These are phyloP conservation scores for Smithornis capensis DNA, from an alignment of 2,113 vertebrate species.

Conservation along the genomic window DNA sequence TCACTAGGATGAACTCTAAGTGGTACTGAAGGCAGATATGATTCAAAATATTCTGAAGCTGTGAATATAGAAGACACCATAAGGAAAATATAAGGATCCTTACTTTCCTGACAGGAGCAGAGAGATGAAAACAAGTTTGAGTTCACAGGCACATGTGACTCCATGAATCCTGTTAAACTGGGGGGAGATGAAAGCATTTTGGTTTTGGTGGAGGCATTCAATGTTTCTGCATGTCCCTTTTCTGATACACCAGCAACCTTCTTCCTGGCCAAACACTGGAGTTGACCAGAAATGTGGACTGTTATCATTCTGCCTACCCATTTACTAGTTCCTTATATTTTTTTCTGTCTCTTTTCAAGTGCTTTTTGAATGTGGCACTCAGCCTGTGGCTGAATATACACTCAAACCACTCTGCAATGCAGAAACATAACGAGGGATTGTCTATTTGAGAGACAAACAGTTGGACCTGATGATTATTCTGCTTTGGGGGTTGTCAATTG, in stretches of 20 bases:
- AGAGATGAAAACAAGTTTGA: slow-evolving; percentile 6
- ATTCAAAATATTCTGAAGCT: slow-evolving; percentile 36
- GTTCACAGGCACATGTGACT: background rate
- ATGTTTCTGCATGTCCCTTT: background rate
- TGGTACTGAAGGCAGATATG: background rate
- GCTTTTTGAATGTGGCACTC: slow-evolving; percentile 32
- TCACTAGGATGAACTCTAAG: slow-evolving; percentile 77
- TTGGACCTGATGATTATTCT: slow-evolving; percentile 13
- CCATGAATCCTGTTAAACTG: background rate
- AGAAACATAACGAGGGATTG: slow-evolving; percentile 21
- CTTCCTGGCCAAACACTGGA: background rate
- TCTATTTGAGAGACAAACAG: slow-evolving; percentile 38
- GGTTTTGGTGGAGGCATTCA: background rate
- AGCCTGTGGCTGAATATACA: slow-evolving; percentile 47
- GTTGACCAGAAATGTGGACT: background rate
- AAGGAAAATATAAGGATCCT: slow-evolving; percentile 36
- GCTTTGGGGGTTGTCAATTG: background rate
- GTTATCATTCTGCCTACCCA: background rate
- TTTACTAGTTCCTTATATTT: slow-evolving; percentile 17
- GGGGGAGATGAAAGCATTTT: background rate
- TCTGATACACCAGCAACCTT: background rate
- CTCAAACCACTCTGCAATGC: slow-evolving; percentile 46
- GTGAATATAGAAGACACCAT: slow-evolving; percentile 38
- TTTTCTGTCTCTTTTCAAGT: slow-evolving; percentile 17
- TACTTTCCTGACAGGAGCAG: background rate